Base-by-base conservation (phyloP, 2,888 invertebrate genomes). In the Pedicia rivosa region DNA sequence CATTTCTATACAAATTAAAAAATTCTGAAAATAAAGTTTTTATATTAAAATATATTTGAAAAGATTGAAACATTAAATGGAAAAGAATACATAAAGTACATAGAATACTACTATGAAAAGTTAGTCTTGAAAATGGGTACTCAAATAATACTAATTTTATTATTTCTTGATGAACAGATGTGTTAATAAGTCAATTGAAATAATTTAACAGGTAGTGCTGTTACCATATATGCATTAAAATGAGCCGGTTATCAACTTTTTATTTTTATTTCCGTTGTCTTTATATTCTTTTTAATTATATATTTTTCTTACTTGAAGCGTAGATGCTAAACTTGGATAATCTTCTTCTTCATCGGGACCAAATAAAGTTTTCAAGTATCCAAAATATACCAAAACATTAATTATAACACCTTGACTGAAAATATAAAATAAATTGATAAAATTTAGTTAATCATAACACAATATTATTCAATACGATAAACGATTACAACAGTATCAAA, bases 1-100 rank as follows among this genome's bases (percentile, higher is more conserved):
- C 95, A 95, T 95, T 67, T 95, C 95, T 52, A 95, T 87, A 57
- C 95, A 95, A 47, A 95, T 91, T 38, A 90, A 64, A 62, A 95
- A 92, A 64, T 95, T 87, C 80, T 92, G 67, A 13, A 67, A 66
- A 41, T 39, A 45, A 42, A 48, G 40, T 44, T 42, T 40, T 5
- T 10, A 6, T 20, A 20, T 8, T 8, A 20, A 2, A 40, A 42
- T 31, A 35, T 22, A 12, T 36, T 27, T 30, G n/a, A 25, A 17
- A n/a, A 17, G 2, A 9, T 2, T 7, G 5, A 35, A n/a, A 10
- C 27, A n/a, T 10, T 24, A 24, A 24, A n/a, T 8, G n/a, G n/a
- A 24, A n/a, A n/a, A n/a, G n/a, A n/a, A n/a, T n/a, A n/a, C n/a
- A n/a, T n/a, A n/a, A n/a, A n/a, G n/a, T n/a, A n/a, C n/a, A n/a